Evolutionary conservation across 2,113 vertebrate species (phyloP).

Genomic region (Marmota flaviventris): DNA sequence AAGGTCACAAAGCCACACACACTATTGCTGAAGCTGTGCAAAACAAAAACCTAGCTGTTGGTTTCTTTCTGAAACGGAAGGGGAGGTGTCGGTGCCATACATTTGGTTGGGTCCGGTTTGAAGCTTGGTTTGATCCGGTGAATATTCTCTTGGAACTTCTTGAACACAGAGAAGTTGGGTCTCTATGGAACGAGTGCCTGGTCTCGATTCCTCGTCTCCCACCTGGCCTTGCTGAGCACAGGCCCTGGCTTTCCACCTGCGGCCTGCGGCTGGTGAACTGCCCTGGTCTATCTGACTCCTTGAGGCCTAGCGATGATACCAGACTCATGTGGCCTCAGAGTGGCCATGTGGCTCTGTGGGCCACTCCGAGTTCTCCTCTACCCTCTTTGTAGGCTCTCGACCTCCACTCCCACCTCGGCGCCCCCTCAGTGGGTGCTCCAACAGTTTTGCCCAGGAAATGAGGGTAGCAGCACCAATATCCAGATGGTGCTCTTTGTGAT

Average conservation of each 20-base stretch:
- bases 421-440: not conserved
- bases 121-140: not conserved
- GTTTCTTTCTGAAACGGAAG: not conserved
- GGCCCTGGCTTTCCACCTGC: not conserved
- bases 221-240: not conserved
- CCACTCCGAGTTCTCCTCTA: not conserved
- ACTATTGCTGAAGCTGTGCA: not conserved
- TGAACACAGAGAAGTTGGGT: not conserved
- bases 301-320: not conserved
- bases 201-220: not conserved
- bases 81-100: not conserved
- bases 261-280: not conserved
- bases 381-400: not conserved
- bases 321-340: not conserved
- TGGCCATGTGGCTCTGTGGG: not conserved
- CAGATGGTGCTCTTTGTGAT: not conserved
- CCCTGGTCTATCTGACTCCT: not conserved
- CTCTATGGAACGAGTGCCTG: not conserved
- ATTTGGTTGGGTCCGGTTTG: not conserved
- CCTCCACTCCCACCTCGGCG: not conserved
- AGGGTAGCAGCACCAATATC: not conserved
- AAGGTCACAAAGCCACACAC: not conserved
- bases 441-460: not conserved
- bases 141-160: slow-evolving; percentile 23
- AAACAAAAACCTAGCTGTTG: not conserved